These are phyloP conservation scores for Prinia subflava DNA, from an alignment of 2,113 vertebrate genomes.

Conservation along the genomic window DNA sequence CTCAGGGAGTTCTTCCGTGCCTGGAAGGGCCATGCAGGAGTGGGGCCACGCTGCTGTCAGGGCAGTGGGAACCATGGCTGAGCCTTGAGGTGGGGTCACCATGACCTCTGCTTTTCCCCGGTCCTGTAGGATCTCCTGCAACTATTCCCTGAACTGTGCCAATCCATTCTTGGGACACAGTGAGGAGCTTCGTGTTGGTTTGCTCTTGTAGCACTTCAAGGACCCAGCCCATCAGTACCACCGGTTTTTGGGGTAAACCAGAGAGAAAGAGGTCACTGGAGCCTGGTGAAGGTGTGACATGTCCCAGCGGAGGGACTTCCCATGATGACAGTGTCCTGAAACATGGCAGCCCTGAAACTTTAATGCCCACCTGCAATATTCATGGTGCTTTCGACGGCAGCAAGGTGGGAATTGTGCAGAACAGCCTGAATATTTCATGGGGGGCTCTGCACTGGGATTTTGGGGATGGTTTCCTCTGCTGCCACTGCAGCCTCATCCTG, in stretches of 20 bases:
- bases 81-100: neutral
- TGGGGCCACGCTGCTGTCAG: accelerated
- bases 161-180: accelerated
- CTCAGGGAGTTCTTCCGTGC: accelerated
- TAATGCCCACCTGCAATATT: constrained; percentile 54
- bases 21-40: neutral
- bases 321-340: accelerated
- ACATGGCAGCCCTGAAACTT: neutral
- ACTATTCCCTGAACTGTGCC: neutral
- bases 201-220: neutral
- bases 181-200: accelerated
- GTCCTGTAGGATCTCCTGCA: neutral
- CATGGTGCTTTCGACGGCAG: neutral
- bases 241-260: neutral
- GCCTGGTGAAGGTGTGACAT: accelerated
- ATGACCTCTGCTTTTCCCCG: neutral
- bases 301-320: accelerated
- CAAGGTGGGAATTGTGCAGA: neutral
- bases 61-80: accelerated
- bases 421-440: constrained; percentile 32
- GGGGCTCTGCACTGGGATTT: neutral
- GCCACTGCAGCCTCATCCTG: accelerated
- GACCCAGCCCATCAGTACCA: neutral
- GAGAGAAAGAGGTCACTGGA: neutral
- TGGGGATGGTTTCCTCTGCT: neutral